These are phyloP conservation scores for Drosophila leonis DNA, from an alignment of 2,888 invertebrate species.

Conservation along the genomic window DNA sequence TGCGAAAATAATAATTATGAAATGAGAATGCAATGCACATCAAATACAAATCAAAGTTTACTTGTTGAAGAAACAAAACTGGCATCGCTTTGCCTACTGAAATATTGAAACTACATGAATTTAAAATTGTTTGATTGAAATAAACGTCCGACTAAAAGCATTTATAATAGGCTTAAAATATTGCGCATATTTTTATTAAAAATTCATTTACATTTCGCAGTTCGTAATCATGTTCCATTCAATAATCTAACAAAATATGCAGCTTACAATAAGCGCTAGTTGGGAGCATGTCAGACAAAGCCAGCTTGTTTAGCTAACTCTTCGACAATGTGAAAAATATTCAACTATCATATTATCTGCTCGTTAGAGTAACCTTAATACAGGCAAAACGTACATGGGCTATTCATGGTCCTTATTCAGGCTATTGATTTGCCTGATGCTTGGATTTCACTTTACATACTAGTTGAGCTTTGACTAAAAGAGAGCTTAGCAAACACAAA, in stretches of 20 bases:
- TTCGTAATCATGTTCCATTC: neutral
- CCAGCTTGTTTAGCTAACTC: neutral
- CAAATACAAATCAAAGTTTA: no score
- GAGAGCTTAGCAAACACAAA: neutral
- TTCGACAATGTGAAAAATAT: neutral
- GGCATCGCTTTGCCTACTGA: neutral
- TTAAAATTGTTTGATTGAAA: neutral
- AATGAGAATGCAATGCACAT: neutral
- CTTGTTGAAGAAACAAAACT: neutral
- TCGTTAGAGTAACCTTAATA: neutral
- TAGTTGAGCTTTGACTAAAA: neutral
- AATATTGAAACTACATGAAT: neutral
- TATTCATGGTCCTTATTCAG: neutral
- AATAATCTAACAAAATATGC: neutral
- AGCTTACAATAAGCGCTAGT: neutral
- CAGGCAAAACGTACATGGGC: neutral
- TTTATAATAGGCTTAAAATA: neutral
- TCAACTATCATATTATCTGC: neutral
- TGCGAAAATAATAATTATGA: constrained; percentile 43
- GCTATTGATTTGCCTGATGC: neutral
- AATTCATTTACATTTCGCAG: neutral
- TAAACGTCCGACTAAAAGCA: neutral
- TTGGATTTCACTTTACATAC: neutral
- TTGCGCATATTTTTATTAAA: neutral
- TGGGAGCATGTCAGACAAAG: neutral